Evolutionary conservation across 2,797 vertebrate species (phyloP).

Genomic region (Galaxias olidus): DNA sequence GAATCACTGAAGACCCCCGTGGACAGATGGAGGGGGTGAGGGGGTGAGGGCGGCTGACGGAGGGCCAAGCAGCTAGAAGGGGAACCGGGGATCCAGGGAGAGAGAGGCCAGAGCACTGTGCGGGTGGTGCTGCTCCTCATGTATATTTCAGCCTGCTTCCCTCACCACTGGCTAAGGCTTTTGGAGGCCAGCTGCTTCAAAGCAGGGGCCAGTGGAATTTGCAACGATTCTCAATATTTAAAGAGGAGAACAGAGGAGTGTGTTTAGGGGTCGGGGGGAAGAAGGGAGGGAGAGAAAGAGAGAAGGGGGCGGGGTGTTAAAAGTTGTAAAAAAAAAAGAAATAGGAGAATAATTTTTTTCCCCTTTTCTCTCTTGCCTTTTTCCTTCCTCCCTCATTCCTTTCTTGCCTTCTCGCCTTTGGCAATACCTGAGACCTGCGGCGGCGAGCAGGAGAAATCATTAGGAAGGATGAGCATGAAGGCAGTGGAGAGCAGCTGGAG

Average conservation of each 20-base stretch:
- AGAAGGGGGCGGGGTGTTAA: constrained; percentile 39
- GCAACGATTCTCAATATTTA: constrained; percentile 67
- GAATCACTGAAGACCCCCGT: constrained; percentile 20
- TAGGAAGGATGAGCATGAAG: constrained; percentile 62
- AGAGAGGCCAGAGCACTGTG: constrained; percentile 30
- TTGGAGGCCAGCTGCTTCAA: constrained; percentile 52
- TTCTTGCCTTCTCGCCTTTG: constrained; percentile 31
- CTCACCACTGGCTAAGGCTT: too few relatives aligned
- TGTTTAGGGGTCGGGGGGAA: constrained; percentile 45
- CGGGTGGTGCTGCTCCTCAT: constrained; percentile 32
- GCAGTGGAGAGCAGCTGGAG: constrained; percentile 31
- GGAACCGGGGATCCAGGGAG: background rate
- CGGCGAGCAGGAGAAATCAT: constrained; percentile 47
- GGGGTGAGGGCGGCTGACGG: constrained; percentile 21
- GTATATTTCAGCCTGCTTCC: constrained; percentile 24
- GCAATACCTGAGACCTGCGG: constrained; percentile 44
- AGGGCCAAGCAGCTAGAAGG: constrained; percentile 41
- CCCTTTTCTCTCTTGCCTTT: constrained; percentile 33
- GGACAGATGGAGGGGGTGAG: constrained; percentile 16
- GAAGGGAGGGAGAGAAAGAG: background rate
- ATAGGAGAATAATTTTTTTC: too few relatives aligned
- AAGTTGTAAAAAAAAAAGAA: constrained; percentile 56
- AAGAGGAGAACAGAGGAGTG: constrained; percentile 58
- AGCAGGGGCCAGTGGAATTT: constrained; percentile 50
- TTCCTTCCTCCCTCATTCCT: background rate